These are phyloP conservation scores for Acrocyrtus sp. DNA, from an alignment of 2,888 invertebrate genomes.

Conservation along the genomic window DNA sequence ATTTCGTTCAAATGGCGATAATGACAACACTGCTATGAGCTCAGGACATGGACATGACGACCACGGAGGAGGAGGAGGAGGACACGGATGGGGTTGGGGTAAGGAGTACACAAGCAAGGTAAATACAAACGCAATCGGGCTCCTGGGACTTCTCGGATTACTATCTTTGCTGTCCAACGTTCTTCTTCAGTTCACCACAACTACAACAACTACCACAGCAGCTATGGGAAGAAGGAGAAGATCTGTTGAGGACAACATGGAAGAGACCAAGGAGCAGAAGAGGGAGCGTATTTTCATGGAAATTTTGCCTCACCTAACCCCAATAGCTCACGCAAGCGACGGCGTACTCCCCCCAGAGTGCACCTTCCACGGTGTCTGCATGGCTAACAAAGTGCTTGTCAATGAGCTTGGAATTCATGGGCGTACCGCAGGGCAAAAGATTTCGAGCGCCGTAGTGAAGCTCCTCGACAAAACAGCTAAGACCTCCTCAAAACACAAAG, in stretches of 20 bases:
- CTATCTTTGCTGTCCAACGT: conserved; percentile 50
- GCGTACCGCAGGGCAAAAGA: conserved; percentile 32
- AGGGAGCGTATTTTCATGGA: conserved; percentile 33
- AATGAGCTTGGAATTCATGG: conserved; percentile 46
- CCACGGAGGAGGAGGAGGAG: conserved; percentile 8
- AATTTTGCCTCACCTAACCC: conserved; percentile 47
- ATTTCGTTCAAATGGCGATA: conserved; percentile 17
- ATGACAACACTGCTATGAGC: conserved; percentile 14
- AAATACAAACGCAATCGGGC: conserved; percentile 54
- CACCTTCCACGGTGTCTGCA: conserved; percentile 51
- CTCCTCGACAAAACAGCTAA: conserved; percentile 27
- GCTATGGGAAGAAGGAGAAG: conserved; percentile 19
- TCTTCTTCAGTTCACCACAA: conserved; percentile 44
- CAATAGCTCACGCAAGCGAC: conserved; percentile 52
- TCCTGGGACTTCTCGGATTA: conserved; percentile 53
- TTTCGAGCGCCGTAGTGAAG: conserved; percentile 49
- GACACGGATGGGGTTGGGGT: neutral
- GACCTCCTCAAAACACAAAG: conserved; percentile 1
- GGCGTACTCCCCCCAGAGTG: conserved; percentile 49
- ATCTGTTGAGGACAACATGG: neutral
- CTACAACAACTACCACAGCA: conserved; percentile 44
- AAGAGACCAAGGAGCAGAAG: conserved; percentile 25
- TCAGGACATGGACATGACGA: conserved; percentile 16
- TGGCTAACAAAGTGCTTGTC: conserved; percentile 47
- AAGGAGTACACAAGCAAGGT: conserved; percentile 32